Base-by-base conservation (phyloP, 1,140 invertebrate genomes). In the Caenorhabditis brenneri region DNA sequence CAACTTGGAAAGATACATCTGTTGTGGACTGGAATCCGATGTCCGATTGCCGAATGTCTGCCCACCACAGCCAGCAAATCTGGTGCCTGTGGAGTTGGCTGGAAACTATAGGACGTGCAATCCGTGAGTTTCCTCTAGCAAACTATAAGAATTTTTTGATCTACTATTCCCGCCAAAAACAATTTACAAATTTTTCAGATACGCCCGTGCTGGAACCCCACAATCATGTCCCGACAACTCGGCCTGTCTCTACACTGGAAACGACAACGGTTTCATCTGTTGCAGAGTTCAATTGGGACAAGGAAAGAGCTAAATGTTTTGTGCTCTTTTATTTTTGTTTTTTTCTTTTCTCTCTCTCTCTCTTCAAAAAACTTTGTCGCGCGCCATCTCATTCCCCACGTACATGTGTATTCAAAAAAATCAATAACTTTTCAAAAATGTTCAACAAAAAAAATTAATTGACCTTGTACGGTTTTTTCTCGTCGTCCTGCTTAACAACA, bases 191-290 rank as follows among this genome's bases (percentile, higher is more conserved):
- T 69, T n/a, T 53, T 53, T 31, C 33, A 80, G 79, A 80, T 83
- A 83, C 53, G 82, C 82, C 22, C 60, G 82, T 9, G 46, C 82
- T 19, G 82, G 82, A 29, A 83, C 82, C 16, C 82, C 82, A 0
- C 82, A 87, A 49, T 81, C 89, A 24, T 90, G 89, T 74, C 89
- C 89, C 15, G 89, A 90, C 80, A 91, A 90, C 69, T 89, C 89
- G 24, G 89, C 89, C 2, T 90, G 89, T 84, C 87, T 90, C 12
- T 90, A 90, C 88, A 90, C 89, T 15, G 89, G 89, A 29, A 86
- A 84, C 29, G 88, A 90, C 83, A 91, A 91, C 42, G 89, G 89
- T 10, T 90, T 90, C 86, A 90, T 90, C 82, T 90, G 89, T 60
- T 90, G 89, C 65, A 51, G 89, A 51, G 88, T 90, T 22, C 89